These are phyloP conservation scores for Mya arenaria DNA, from an alignment of 1,140 invertebrate species.

Conservation along the genomic window DNA sequence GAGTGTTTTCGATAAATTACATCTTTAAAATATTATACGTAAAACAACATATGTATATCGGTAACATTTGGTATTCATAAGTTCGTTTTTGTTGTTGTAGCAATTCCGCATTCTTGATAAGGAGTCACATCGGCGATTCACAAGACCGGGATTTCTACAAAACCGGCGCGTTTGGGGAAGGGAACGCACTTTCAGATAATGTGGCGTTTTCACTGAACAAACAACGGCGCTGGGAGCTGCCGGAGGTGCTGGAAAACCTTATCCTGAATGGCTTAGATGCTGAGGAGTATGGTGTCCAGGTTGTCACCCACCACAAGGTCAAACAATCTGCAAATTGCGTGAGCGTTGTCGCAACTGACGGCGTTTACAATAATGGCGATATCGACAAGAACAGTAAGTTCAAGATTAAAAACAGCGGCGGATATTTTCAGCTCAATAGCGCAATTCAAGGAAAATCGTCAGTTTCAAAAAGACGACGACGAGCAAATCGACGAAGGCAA, in stretches of 20 bases:
- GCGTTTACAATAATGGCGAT: neutral
- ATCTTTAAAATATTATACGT: neutral
- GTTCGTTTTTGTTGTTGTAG: neutral
- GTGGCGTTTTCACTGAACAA: conserved; percentile 49
- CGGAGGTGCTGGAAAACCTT: neutral
- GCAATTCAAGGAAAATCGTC: conserved; percentile 1
- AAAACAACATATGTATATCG: neutral
- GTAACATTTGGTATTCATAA: neutral
- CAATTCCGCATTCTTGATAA: neutral
- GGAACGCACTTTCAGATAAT: neutral
- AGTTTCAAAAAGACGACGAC: neutral
- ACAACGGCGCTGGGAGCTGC: conserved; percentile 41
- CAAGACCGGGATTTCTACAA: neutral
- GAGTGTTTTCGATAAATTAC: neutral
- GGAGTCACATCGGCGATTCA: neutral
- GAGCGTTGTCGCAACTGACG: conserved; percentile 13
- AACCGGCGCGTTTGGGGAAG: conserved; percentile 29
- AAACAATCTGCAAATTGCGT: conserved; percentile 17
- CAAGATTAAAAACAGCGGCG: conserved; percentile 10
- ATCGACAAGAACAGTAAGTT: neutral
- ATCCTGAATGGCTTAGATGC: neutral
- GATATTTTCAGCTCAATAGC: conserved; percentile 27
- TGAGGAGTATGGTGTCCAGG: conserved; percentile 28
- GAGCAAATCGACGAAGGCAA: neutral
- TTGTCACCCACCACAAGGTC: conserved; percentile 34